Evolutionary conservation across 1,140 invertebrate genomes (phyloP).

Genomic region (Doryteuthis pealeii): DNA sequence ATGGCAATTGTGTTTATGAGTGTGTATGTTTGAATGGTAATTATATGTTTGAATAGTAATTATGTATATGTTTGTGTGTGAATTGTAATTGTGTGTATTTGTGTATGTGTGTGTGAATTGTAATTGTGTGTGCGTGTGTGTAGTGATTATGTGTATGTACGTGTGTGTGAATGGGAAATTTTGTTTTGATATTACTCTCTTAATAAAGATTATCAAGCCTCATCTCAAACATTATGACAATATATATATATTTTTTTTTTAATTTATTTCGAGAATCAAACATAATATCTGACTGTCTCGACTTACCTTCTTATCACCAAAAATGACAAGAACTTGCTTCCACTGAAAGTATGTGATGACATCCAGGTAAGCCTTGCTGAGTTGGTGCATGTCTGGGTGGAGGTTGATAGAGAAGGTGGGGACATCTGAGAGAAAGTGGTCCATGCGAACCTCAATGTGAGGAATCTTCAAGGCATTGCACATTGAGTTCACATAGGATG

Average conservation of each 20-base stretch:
- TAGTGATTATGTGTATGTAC: neutral
- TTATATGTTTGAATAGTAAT: neutral
- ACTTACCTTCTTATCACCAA: conserved; percentile 38
- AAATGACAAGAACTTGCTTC: conserved; percentile 45
- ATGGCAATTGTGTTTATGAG: no score
- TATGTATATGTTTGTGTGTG: neutral
- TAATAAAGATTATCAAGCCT: no score
- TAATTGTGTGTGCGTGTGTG: neutral
- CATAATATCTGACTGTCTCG: no score
- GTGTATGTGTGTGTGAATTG: no score
- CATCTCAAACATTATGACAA: no score
- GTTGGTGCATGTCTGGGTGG: conserved; percentile 37
- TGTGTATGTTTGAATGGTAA: no score
- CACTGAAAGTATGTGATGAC: conserved; percentile 46
- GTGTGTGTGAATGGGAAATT: neutral
- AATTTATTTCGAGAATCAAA: no score
- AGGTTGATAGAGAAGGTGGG: conserved; percentile 46
- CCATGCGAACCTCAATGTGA: conserved; percentile 77
- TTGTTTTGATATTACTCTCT: no score
- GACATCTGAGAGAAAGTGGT: conserved; percentile 44
- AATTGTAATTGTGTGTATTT: no score
- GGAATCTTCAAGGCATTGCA: conserved; percentile 86
- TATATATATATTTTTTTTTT: no score
- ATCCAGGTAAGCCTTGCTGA: conserved; percentile 41
- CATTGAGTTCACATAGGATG: conserved; percentile 84